Conservation (phyloP, 2,888 invertebrate genomes). For the Megalurothrips usitatus region DNA sequence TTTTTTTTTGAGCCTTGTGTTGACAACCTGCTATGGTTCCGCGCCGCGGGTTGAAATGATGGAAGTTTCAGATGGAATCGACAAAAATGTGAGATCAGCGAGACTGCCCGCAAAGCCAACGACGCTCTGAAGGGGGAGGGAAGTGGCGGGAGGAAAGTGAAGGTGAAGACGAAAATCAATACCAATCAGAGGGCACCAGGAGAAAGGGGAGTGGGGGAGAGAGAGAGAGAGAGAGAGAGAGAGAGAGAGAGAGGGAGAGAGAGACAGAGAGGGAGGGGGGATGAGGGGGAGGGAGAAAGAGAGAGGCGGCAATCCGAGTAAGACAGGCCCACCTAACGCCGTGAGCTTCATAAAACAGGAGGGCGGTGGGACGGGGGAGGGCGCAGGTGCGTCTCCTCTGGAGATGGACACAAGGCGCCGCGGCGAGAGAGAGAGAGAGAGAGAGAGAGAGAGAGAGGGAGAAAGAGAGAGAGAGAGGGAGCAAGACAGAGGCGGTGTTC, state of each 20-base stretch:
- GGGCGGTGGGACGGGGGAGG: not conserved
- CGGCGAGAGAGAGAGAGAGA: not conserved
- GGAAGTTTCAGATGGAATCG: too few relatives aligned
- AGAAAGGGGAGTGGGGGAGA: not conserved
- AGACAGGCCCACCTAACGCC: not conserved
- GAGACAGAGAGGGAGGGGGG: slow-evolving; percentile 14
- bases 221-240: not conserved
- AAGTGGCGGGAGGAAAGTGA: too few relatives aligned
- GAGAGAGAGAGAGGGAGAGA: slow-evolving; percentile 20
- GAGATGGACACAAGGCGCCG: not conserved
- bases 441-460: not conserved
- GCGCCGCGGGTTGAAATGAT: too few relatives aligned
- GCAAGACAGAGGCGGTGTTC: not conserved
- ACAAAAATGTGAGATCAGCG: too few relatives aligned
- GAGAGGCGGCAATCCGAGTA: not conserved
- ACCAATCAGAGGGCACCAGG: not conserved
- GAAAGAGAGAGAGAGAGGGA: not conserved
- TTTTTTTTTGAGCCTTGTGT: too few relatives aligned
- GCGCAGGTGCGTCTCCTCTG: not conserved
- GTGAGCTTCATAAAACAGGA: slow-evolving; percentile 1
- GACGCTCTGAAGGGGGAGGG: too few relatives aligned
- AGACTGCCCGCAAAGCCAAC: too few relatives aligned
- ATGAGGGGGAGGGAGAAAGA: slow-evolving; percentile 3
- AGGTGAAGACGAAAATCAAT: not conserved
- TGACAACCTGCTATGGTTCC: too few relatives aligned